Evolutionary conservation across 1,140 invertebrate species (phyloP).

Genomic region (Anoplophora glabripennis): DNA sequence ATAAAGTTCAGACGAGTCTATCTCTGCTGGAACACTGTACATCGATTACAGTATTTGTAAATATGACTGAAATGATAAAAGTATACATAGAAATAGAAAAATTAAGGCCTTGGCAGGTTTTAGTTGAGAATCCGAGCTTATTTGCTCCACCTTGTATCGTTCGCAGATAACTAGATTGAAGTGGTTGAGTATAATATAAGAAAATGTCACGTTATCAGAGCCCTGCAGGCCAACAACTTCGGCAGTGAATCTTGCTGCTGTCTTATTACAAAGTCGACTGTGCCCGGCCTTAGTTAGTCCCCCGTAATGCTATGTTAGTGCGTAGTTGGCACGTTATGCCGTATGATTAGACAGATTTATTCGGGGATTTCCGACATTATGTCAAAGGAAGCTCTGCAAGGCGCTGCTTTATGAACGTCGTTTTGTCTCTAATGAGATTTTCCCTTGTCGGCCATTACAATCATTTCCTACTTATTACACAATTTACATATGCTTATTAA

Average conservation of each 20-base stretch:
- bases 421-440: constrained; percentile 34
- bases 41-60: too few species aligned
- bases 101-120: too few species aligned
- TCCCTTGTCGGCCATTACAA: constrained; percentile 31
- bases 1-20: too few species aligned
- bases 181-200: constrained; percentile 33
- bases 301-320: constrained; percentile 43
- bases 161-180: constrained; percentile 3
- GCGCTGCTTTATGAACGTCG: constrained; percentile 29
- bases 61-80: too few species aligned
- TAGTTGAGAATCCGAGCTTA: too few species aligned
- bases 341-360: constrained; percentile 48
- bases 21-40: too few species aligned
- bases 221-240: constrained; percentile 40
- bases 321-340: constrained; percentile 45
- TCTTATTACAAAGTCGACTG: constrained; percentile 37
- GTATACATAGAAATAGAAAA: too few species aligned
- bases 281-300: constrained; percentile 32
- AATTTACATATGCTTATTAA: constrained; percentile 34
- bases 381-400: constrained; percentile 36
- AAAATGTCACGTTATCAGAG: constrained; percentile 41
- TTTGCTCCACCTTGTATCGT: neutral
- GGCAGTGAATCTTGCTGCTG: constrained; percentile 43
- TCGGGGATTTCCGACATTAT: constrained; percentile 40
- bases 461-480: constrained; percentile 34